Evolutionary conservation across 2,888 invertebrate species (phyloP).

Genomic region (Ischnus inquisitorius): DNA sequence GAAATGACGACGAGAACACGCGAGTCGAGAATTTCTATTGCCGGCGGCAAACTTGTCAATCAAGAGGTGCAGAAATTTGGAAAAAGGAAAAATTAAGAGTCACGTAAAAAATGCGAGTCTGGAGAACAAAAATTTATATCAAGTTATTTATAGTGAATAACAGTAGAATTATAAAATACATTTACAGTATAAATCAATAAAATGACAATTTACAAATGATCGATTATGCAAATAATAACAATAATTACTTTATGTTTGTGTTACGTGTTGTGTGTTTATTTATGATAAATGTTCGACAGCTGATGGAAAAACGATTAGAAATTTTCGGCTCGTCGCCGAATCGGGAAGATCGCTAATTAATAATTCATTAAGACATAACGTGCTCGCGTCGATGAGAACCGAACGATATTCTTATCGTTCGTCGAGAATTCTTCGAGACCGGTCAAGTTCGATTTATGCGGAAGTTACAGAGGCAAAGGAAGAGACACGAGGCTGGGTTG

Average conservation of each 20-base stretch:
- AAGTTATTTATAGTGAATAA: too few relatives aligned
- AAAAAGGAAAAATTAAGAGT: too few relatives aligned
- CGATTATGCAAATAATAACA: too few relatives aligned
- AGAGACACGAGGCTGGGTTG: neutral
- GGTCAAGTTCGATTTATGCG: neutral
- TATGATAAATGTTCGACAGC: neutral
- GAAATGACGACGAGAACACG: slow-evolving; percentile 41
- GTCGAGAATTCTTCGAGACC: slow-evolving; percentile 22
- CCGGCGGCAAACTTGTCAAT: slow-evolving; percentile 15
- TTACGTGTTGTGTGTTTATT: too few relatives aligned
- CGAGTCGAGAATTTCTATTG: slow-evolving; percentile 52
- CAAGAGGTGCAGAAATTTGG: neutral
- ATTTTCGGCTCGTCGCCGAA: slow-evolving; percentile 40
- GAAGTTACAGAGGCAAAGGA: neutral
- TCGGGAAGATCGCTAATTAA: slow-evolving; percentile 57
- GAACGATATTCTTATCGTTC: slow-evolving; percentile 9
- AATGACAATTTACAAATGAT: too few relatives aligned
- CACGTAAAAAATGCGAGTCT: too few relatives aligned
- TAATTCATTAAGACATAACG: slow-evolving; percentile 47
- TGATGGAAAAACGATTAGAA: slow-evolving; percentile 15
- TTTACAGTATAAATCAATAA: too few relatives aligned
- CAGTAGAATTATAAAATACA: too few relatives aligned
- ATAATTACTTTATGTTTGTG: too few relatives aligned
- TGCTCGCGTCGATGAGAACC: neutral
- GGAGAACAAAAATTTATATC: too few relatives aligned